These are phyloP conservation scores for Aegithalos caudatus DNA, from an alignment of 2,113 vertebrate species.

Conservation along the genomic window DNA sequence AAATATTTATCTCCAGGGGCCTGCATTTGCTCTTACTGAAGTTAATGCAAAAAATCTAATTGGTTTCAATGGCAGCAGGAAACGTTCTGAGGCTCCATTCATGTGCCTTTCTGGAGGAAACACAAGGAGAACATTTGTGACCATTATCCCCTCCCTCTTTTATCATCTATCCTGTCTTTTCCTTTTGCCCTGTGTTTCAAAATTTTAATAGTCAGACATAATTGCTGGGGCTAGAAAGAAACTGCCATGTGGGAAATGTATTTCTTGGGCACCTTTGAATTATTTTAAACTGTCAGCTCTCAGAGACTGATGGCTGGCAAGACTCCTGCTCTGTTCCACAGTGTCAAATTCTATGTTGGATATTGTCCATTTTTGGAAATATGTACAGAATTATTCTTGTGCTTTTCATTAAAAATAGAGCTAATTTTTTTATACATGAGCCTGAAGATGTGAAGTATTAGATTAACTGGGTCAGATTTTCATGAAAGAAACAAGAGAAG, in stretches of 20 bases:
- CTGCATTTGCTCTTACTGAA: constrained; percentile 54
- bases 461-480: neutral
- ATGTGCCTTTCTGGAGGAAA: neutral
- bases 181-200: neutral
- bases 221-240: neutral
- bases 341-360: neutral
- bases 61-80: constrained; percentile 34
- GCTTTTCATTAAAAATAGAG: neutral
- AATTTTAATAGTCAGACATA: neutral
- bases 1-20: constrained; percentile 31
- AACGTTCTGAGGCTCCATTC: neutral
- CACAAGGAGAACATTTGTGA: neutral
- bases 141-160: neutral
- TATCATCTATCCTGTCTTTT: neutral
- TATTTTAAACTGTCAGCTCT: neutral
- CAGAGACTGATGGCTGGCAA: neutral
- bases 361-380: neutral
- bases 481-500: neutral
- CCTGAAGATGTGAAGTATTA: neutral
- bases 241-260: neutral
- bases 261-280: neutral
- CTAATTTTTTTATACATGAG: neutral
- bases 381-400: neutral
- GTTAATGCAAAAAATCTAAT: constrained; percentile 54
- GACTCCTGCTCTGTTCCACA: neutral